Conservation (phyloP, 2,113 vertebrate genomes). For the Solea senegalensis region DNA sequence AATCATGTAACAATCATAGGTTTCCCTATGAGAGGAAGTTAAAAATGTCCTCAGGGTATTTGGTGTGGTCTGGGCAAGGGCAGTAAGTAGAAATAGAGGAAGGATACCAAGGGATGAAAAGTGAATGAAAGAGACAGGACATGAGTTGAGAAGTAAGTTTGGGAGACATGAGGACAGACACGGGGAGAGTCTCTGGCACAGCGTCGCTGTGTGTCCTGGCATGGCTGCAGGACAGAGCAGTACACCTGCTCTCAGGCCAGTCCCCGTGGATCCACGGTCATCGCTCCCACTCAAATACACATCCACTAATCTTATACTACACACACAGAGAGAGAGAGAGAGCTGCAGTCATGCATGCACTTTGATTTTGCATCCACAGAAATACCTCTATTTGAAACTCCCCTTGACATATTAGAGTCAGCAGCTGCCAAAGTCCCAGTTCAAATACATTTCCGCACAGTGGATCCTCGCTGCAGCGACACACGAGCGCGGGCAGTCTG, state of each 20-base stretch:
- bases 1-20: slow-evolving; percentile 26
- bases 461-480: not conserved
- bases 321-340: slow-evolving; percentile 1
- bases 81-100: not conserved
- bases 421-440: not conserved
- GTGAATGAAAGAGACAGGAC: not conserved
- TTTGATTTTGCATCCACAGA: not conserved
- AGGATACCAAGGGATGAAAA: not conserved
- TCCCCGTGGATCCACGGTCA: slow-evolving; percentile 54
- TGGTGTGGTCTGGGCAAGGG: slow-evolving; percentile 12
- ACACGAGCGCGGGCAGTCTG: not conserved
- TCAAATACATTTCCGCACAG: not conserved
- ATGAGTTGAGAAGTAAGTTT: not conserved
- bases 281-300: slow-evolving; percentile 13
- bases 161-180: slow-evolving; percentile 22
- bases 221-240: slow-evolving; percentile 32
- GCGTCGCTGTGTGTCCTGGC: slow-evolving; percentile 46
- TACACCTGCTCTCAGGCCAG: slow-evolving; percentile 63
- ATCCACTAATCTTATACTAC: not conserved
- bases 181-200: slow-evolving; percentile 46
- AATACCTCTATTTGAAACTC: not conserved
- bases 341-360: slow-evolving; percentile 7
- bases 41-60: slow-evolving; percentile 20
- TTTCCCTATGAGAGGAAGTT: not conserved
- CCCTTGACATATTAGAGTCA: not conserved